A percentile compares a stretch with the other conserved stretches of the same genome.
Evolutionary conservation across 2,797 vertebrate genomes (phyloP).

Genomic region (Lagocephalus sceleratus): DNA sequence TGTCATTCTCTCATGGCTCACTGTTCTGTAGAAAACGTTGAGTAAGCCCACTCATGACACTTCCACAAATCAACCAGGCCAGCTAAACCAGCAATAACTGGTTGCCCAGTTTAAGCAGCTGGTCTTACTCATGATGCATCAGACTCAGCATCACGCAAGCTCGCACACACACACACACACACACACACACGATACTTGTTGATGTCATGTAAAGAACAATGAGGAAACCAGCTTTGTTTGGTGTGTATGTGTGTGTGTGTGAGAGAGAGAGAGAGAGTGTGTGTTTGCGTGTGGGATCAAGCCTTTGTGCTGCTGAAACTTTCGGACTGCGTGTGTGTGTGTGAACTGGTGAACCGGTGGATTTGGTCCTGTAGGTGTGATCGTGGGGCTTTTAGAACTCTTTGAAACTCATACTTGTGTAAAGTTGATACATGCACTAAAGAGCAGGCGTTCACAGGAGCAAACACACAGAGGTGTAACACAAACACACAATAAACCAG

Average conservation of each 20-base stretch:
- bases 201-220: too few species aligned
- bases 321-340: too few species aligned
- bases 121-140: conserved; percentile 17
- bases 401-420: conserved; percentile 27
- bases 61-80: neutral
- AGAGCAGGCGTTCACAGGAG: conserved; percentile 27
- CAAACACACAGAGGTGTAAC: conserved; percentile 27
- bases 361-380: too few species aligned
- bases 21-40: neutral
- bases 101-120: neutral
- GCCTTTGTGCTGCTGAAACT: too few species aligned
- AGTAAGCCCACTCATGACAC: neutral
- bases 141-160: conserved; percentile 5
- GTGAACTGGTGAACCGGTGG: too few species aligned
- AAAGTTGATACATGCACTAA: conserved; percentile 27
- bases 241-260: too few species aligned
- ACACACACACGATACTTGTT: too few species aligned
- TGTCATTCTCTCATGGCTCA: neutral
- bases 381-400: conserved; percentile 4
- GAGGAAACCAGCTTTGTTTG: too few species aligned
- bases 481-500: conserved; percentile 25
- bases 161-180: too few species aligned
- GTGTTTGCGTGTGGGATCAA: too few species aligned
- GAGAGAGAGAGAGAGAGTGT: too few species aligned
- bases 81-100: neutral